Conservation (phyloP, 2,113 vertebrate species). For the Riparia riparia region DNA sequence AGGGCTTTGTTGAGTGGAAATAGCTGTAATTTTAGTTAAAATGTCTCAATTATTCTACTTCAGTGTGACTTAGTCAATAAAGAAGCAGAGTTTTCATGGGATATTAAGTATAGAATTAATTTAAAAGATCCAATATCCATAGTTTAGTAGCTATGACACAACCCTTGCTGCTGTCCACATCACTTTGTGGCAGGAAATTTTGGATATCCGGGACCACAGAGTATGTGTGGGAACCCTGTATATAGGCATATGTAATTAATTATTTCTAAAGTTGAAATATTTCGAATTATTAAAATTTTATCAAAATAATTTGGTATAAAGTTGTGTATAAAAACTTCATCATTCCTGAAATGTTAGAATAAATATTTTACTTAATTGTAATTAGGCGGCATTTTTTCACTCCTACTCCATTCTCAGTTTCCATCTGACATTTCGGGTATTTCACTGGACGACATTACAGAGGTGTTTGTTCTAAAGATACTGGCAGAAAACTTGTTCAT, state of each 20-base stretch:
- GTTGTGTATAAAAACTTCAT: accelerated
- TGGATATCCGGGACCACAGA: background rate
- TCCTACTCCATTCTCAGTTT: background rate
- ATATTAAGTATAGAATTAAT: background rate
- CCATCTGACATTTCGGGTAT: background rate
- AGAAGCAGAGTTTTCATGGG: background rate
- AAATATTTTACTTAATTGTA: background rate
- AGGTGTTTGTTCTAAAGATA: background rate
- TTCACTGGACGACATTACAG: background rate
- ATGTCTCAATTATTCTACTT: background rate
- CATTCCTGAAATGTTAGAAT: background rate
- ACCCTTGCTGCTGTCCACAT: background rate
- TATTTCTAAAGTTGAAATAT: background rate
- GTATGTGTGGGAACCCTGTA: background rate
- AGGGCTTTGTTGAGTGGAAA: accelerated
- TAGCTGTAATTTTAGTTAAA: background rate
- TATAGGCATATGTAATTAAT: background rate
- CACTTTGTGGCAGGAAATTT: background rate
- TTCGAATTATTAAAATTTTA: background rate
- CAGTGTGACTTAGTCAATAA: background rate
- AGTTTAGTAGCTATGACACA: background rate
- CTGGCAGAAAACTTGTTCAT: background rate
- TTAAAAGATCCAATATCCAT: accelerated
- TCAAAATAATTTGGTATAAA: background rate
- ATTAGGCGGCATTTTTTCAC: background rate